Percentiles rank a stretch among this genome's conserved stretches.
Conservation (phyloP, 2,888 invertebrate species). For the Amorpha juglandis region DNA sequence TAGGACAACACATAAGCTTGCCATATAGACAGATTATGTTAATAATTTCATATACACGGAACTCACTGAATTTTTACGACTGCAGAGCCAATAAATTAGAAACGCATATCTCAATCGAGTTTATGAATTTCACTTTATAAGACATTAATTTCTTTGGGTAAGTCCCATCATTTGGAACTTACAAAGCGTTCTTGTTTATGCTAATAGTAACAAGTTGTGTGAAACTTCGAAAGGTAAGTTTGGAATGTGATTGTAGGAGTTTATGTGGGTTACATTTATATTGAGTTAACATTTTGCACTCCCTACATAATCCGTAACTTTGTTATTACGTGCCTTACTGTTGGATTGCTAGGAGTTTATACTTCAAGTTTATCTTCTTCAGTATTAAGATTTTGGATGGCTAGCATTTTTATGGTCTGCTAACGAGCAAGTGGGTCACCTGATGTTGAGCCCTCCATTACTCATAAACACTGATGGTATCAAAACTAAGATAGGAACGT, state of each 20-base stretch:
- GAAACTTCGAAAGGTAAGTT: conserved; percentile 12
- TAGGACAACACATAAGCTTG: no score
- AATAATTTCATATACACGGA: conserved; percentile 12
- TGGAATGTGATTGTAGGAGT: conserved; percentile 4
- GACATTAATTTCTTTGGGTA: conserved; percentile 28
- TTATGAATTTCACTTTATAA: conserved; percentile 27
- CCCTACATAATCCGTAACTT: background rate
- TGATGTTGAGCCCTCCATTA: no score
- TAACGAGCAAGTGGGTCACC: no score
- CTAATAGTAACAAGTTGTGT: conserved; percentile 15
- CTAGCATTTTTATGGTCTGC: no score
- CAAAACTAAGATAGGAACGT: no score
- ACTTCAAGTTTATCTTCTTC: no score
- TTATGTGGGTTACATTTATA: conserved; percentile 9
- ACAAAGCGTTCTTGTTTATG: conserved; percentile 22
- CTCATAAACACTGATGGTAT: no score
- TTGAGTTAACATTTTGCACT: background rate
- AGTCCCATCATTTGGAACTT: conserved; percentile 26
- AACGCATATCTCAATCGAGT: background rate
- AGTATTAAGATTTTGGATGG: no score
- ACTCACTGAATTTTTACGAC: conserved; percentile 7
- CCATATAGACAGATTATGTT: conserved; percentile 6
- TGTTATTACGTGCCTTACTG: background rate
- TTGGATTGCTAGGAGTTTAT: background rate
- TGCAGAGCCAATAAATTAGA: conserved; percentile 10